These are phyloP conservation scores for Redunca redunca DNA, from an alignment of 2,113 vertebrate species.

Conservation along the genomic window DNA sequence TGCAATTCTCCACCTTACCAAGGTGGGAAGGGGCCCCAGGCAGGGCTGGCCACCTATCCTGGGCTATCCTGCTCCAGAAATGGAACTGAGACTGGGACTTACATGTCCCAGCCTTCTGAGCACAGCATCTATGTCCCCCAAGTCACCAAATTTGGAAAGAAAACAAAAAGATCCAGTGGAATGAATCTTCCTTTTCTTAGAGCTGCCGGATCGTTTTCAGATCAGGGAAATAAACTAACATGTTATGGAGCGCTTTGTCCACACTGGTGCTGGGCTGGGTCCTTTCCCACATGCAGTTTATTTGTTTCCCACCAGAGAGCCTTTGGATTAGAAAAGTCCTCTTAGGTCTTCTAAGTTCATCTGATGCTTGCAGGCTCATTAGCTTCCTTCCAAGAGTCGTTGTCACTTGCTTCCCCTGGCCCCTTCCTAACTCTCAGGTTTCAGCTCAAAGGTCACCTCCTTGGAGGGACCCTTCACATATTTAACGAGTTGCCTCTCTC, in stretches of 20 bases:
- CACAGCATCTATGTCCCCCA: not conserved
- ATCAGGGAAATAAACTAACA: not conserved
- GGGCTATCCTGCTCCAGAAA: too few relatives aligned
- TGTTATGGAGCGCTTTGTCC: fast-evolving
- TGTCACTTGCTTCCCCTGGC: not conserved
- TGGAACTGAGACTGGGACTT: not conserved
- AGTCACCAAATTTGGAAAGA: not conserved
- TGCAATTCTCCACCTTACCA: not conserved
- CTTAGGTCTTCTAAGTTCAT: not conserved
- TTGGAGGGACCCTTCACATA: not conserved
- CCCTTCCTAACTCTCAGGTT: not conserved
- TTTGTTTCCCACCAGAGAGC: not conserved
- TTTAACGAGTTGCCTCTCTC: too few relatives aligned
- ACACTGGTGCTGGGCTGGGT: fast-evolving
- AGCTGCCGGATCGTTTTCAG: not conserved
- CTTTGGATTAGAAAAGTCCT: not conserved
- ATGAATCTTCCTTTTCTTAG: fast-evolving
- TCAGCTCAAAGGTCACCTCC: not conserved
- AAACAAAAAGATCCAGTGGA: not conserved
- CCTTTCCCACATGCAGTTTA: fast-evolving
- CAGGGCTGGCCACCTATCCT: too few relatives aligned
- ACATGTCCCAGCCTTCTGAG: not conserved
- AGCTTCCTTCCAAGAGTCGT: fast-evolving
- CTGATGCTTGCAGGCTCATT: not conserved
- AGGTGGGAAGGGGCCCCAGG: too few relatives aligned